phyloP scores from a whole-genome alignment of 2,113 vertebrate species.

The Melospiza georgiana region DNA sequence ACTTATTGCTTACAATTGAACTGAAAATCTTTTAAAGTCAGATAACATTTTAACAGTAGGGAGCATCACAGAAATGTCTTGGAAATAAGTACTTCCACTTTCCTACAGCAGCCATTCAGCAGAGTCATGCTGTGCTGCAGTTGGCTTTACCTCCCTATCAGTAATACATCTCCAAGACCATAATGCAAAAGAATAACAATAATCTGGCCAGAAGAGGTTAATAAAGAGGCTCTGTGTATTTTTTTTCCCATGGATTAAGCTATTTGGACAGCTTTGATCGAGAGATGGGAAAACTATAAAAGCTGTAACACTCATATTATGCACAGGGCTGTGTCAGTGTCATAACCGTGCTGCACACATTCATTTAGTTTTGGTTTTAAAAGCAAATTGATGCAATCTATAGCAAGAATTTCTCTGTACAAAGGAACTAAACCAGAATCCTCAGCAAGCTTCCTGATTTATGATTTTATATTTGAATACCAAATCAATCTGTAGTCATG shows the following conservation, averaged over 20 bases:
- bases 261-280: constrained; percentile 26
- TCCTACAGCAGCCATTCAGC: constrained; percentile 10
- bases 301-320: not conserved
- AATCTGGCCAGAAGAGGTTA: constrained; percentile 55
- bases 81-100: constrained; percentile 57
- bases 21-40: constrained; percentile 57
- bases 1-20: constrained; percentile 48
- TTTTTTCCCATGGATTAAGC: constrained; percentile 42
- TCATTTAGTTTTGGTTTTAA: not conserved
- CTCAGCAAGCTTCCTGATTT: not conserved
- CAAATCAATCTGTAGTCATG: not conserved
- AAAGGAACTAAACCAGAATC: not conserved
- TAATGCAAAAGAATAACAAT: constrained; percentile 64
- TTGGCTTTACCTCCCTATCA: constrained; percentile 38
- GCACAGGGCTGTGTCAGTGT: not conserved
- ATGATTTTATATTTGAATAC: not conserved
- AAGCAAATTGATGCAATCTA: not conserved
- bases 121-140: constrained; percentile 16
- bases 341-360: not conserved
- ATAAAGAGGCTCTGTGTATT: constrained; percentile 22
- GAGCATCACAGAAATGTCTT: constrained; percentile 45
- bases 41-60: constrained; percentile 55
- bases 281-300: not conserved
- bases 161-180: constrained; percentile 48
- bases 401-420: not conserved